Base-by-base conservation (phyloP, 2,797 vertebrate genomes). In the Allobates femoralis region DNA sequence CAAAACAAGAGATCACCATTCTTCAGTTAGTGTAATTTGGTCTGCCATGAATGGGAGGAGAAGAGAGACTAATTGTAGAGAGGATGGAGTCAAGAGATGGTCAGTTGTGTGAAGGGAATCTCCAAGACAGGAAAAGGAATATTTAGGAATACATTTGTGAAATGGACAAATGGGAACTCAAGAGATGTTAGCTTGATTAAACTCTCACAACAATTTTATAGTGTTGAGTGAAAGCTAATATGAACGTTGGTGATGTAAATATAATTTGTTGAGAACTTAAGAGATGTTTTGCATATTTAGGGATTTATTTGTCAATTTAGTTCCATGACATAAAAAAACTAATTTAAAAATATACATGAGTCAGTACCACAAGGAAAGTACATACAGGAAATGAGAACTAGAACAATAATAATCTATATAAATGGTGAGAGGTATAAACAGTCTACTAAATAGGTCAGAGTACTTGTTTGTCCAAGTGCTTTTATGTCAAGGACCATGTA, bases 291-390 rank as follows among this genome's bases (percentile, higher is more conserved):
- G 69, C 41, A 73, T 73, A 50, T 14, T 23, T 78, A 56, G 15
- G 34, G 56, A 62, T 62, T 37, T 60, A 60, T 74, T 83, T 83
- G 23, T 14, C 53, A 23, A 19, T 18, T 83, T 73, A 7, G 66
- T 83, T 83, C 66, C 67, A 32, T 74, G 81, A 74, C 81, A 74
- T 74, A 26, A 71, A 71, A 73, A 83, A 81, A 56, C 66, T 78
- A 32, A 66, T 37, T 77, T 82, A 32, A 83, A 81, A 82, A 51
- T 76, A 81, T 86, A 80, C 79, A 76, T 88, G 87, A 85, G 69
- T 85, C 83, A 88, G 34, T 58, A 77, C 78, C 87, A 76, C 87
- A 85, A 58, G 46, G 78, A 88, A 88, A 88, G 71, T 88, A 81
- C 87, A 85, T 23, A 80, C 83, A 85, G 83, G 87, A 88, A 85